phyloP scores from a whole-genome alignment of 2,797 vertebrate genomes.

The Sebastes oblongus region DNA sequence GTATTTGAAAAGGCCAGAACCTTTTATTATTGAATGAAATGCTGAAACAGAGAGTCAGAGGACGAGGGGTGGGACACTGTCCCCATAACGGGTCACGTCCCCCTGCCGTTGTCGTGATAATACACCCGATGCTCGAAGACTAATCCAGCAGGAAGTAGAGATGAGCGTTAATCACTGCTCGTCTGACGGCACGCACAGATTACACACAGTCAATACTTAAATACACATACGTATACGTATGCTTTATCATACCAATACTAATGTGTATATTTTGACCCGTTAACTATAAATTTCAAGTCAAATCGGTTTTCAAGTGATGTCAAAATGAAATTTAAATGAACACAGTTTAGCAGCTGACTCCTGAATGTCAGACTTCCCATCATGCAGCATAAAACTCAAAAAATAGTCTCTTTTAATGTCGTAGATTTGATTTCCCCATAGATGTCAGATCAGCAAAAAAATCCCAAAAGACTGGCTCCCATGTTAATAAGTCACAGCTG shows the following conservation, averaged over 20 bases:
- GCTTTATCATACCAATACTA: neutral
- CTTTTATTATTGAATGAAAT: neutral
- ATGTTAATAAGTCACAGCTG: constrained; percentile 16
- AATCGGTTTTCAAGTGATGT: neutral
- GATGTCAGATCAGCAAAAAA: constrained; percentile 9
- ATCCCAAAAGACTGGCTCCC: neutral
- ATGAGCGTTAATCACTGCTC: constrained; percentile 62
- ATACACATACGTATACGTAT: neutral
- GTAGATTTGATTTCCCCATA: neutral
- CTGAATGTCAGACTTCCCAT: neutral
- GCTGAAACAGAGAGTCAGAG: neutral
- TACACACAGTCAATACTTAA: constrained; percentile 32
- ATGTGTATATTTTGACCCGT: neutral
- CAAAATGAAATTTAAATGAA: too few species aligned
- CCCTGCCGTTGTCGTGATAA: constrained; percentile 29
- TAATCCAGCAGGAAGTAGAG: constrained; percentile 67
- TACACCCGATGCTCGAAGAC: constrained; percentile 11
- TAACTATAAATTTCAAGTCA: neutral
- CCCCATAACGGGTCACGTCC: constrained; percentile 28
- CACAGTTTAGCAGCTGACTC: neutral
- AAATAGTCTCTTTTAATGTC: neutral
- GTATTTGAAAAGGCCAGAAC: neutral
- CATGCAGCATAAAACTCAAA: neutral
- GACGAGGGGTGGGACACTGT: neutral
- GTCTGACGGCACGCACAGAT: constrained; percentile 57